A percentile compares a stretch with the other conserved stretches of the same genome.
Conservation (phyloP, 2,113 vertebrate genomes). For the Chloropsis hardwickii region DNA sequence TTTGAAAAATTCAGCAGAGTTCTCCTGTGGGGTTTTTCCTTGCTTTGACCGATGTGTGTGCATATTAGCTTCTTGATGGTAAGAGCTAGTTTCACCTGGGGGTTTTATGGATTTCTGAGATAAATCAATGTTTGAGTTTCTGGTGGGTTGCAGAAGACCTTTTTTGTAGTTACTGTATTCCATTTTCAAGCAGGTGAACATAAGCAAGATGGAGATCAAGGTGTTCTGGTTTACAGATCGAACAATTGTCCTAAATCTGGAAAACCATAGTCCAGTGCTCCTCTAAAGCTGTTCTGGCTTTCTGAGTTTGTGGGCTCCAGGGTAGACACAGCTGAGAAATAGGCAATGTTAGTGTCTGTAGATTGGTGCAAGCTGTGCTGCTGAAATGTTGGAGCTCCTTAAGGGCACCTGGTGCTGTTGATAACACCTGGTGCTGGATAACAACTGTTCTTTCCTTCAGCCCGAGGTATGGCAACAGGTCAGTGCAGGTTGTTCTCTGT, state of each 20-base stretch:
- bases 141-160: not conserved
- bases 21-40: not conserved
- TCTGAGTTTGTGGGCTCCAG: not conserved
- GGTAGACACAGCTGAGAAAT: not conserved
- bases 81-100: not conserved
- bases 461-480: not conserved
- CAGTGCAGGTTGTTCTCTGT: not conserved
- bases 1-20: not conserved
- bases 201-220: not conserved
- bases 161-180: not conserved
- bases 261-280: not conserved
- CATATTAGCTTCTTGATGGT: not conserved
- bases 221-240: not conserved
- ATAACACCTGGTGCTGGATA: not conserved
- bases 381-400: not conserved
- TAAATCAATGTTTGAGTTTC: not conserved
- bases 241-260: accelerated
- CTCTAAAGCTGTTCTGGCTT: not conserved
- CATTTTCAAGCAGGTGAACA: not conserved
- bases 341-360: not conserved
- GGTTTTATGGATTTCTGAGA: not conserved
- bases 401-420: not conserved
- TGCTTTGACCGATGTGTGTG: not conserved
- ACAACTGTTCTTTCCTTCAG: not conserved
- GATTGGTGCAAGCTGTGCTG: not conserved